A percentile compares a stretch with the other conserved stretches of the same genome.
These are phyloP conservation scores for Crossocerus cetratus DNA, from an alignment of 2,888 invertebrate genomes.

Conservation along the genomic window DNA sequence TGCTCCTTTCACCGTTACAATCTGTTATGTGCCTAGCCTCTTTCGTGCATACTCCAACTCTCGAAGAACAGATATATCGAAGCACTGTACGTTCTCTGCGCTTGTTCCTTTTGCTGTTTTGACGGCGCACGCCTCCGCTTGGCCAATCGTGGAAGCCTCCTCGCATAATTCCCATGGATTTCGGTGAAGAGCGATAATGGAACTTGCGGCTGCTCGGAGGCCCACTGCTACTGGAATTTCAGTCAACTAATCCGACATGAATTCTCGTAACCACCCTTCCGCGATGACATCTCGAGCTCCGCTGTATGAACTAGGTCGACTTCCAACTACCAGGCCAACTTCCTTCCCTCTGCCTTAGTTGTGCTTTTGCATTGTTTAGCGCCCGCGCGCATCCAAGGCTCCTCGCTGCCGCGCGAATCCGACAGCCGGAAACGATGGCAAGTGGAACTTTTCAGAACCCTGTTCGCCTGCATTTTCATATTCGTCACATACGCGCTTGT, in stretches of 20 bases:
- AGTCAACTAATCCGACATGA: conserved; percentile 42
- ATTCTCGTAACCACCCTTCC: conserved; percentile 22
- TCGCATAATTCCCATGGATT: conserved; percentile 58
- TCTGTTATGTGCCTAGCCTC: conserved; percentile 1
- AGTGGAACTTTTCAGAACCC: too few species aligned
- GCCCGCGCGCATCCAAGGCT: neutral
- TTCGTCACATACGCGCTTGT: too few species aligned
- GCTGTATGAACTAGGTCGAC: conserved; percentile 40
- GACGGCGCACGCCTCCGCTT: neutral
- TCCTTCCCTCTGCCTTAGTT: conserved; percentile 24
- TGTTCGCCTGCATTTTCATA: neutral
- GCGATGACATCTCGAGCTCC: conserved; percentile 37
- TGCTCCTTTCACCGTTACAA: conserved; percentile 2
- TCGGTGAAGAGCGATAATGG: conserved; percentile 37
- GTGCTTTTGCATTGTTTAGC: conserved; percentile 32
- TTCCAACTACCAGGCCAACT: conserved; percentile 28
- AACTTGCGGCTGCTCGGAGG: conserved; percentile 28
- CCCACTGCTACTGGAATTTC: conserved; percentile 34
- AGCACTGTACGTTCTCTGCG: too few species aligned
- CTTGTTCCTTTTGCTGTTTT: neutral
- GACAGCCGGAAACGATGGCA: too few species aligned
- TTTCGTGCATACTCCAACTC: neutral
- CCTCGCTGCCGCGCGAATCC: too few species aligned
- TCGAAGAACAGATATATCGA: too few species aligned
- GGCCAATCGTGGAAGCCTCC: conserved; percentile 18